Conservation (phyloP, 1,140 invertebrate species). For the Drosophila nigrodunni region DNA sequence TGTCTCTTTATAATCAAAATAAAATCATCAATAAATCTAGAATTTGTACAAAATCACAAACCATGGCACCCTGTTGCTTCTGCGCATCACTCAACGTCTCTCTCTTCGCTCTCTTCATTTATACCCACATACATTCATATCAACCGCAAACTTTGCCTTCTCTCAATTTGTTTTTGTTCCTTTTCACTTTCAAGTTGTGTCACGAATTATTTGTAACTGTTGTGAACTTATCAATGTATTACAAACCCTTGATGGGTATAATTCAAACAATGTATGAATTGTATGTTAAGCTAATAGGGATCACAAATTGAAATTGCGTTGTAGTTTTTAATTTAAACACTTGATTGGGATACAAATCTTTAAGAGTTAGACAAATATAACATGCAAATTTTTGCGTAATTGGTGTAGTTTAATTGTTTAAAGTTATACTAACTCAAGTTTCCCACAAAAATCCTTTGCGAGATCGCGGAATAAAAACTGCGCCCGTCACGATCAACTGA, state of each 20-base stretch:
- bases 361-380: too few relatives aligned
- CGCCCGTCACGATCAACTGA: conserved; percentile 23
- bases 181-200: conserved; percentile 36
- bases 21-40: not conserved
- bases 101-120: not conserved
- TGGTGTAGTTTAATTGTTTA: not conserved
- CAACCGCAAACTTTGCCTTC: conserved; percentile 4
- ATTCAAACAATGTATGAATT: not conserved
- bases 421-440: conserved; percentile 1
- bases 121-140: not conserved
- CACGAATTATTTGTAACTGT: conserved; percentile 15
- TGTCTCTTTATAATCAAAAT: conserved; percentile 1
- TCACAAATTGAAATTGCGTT: not conserved
- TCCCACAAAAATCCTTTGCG: not conserved
- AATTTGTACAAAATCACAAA: conserved; percentile 6
- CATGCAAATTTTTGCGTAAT: not conserved
- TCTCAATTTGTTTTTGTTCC: conserved; percentile 27
- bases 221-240: conserved; percentile 18
- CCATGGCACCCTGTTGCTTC: conserved; percentile 50
- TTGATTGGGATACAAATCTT: too few relatives aligned
- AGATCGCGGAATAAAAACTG: not conserved
- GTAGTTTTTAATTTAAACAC: not conserved
- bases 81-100: conserved; percentile 34
- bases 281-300: not conserved
- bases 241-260: conserved; percentile 2